Evolutionary conservation across 2,797 vertebrate genomes (phyloP).

Genomic region (Alca torda): DNA sequence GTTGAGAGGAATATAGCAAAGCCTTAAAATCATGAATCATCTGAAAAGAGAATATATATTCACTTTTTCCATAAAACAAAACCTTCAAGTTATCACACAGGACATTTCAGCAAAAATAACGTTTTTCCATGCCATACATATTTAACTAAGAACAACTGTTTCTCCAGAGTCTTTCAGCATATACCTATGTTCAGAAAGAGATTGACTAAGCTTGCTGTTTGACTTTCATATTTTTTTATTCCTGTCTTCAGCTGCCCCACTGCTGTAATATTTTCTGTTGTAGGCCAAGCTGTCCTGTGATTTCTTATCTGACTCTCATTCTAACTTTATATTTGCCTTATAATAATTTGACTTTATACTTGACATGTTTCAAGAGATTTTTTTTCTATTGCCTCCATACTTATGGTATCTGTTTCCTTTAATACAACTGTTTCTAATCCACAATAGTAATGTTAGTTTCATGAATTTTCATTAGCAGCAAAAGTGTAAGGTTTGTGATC

Average conservation of each 20-base stretch:
- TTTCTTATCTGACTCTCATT: neutral
- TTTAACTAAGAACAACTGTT: neutral
- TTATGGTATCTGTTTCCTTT: neutral
- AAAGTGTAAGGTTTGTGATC: neutral
- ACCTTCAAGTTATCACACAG: neutral
- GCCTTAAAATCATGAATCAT: neutral
- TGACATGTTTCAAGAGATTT: neutral
- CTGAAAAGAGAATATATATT: neutral
- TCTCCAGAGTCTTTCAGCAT: neutral
- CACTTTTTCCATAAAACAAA: neutral
- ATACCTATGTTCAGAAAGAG: neutral
- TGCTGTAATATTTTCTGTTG: neutral
- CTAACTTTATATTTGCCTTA: neutral
- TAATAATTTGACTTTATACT: neutral
- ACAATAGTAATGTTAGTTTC: neutral
- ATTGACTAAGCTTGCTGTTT: neutral
- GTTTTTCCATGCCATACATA: neutral
- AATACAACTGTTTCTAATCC: neutral
- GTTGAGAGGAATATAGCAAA: neutral
- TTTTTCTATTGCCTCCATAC: neutral
- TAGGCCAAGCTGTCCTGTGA: neutral
- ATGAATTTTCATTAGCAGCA: neutral
- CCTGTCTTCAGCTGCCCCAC: neutral
- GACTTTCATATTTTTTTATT: neutral
- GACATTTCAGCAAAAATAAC: neutral